A percentile compares a stretch with the other conserved stretches of the same genome.
These are phyloP conservation scores for Coecobrya sp. DNA, from an alignment of 2,888 invertebrate species.

Conservation along the genomic window DNA sequence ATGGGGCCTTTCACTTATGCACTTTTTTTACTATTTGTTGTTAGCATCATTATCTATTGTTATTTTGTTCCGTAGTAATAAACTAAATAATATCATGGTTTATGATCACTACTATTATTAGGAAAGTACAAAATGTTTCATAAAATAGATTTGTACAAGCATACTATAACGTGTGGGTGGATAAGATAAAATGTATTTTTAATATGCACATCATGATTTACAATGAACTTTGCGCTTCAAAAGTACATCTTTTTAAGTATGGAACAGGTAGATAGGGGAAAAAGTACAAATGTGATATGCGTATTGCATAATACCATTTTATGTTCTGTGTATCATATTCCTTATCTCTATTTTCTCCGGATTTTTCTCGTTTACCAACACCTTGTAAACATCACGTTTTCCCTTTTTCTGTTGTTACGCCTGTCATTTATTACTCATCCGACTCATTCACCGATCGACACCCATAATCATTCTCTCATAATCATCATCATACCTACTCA, in stretches of 20 bases:
- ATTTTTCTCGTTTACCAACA: constrained; percentile 2
- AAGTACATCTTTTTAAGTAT: background rate
- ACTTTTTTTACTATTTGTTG: constrained; percentile 4
- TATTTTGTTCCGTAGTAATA: background rate
- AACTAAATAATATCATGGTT: background rate
- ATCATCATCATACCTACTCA: background rate
- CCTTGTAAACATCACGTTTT: constrained; percentile 1
- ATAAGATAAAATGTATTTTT: background rate
- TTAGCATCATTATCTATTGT: background rate
- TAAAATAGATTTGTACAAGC: background rate
- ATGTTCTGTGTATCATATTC: background rate
- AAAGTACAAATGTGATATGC: too few relatives aligned
- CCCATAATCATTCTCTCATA: background rate
- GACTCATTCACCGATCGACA: constrained; percentile 16
- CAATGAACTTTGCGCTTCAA: background rate
- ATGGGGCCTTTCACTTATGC: background rate
- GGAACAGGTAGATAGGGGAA: too few relatives aligned
- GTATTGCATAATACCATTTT: too few relatives aligned
- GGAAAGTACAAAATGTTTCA: background rate
- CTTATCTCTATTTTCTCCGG: constrained; percentile 8
- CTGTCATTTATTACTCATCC: constrained; percentile 20
- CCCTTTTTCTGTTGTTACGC: background rate
- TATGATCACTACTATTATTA: background rate
- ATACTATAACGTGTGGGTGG: constrained; percentile 11
- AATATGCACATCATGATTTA: background rate